These are phyloP conservation scores for Epizoanthus stellaris DNA, from an alignment of 92 coral and sea anemone species.

Conservation along the genomic window DNA sequence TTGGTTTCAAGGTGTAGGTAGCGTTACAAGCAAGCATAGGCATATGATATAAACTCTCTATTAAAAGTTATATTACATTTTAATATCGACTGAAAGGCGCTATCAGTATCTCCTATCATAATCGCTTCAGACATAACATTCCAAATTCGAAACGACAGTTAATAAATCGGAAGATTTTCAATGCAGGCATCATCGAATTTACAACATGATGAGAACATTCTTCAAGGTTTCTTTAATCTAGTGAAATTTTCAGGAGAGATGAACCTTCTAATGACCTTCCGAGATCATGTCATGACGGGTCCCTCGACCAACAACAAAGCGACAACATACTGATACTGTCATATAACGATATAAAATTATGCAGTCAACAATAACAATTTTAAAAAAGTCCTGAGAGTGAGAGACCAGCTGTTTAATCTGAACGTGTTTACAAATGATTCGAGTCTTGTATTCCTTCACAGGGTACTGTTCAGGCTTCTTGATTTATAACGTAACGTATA, in stretches of 20 bases:
- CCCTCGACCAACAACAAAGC: not conserved
- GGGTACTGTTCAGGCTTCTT: not conserved
- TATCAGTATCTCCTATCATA: not conserved
- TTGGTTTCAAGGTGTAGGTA: not conserved
- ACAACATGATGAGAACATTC: not conserved
- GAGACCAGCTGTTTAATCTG: not conserved
- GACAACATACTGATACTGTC: no score
- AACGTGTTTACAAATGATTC: not conserved
- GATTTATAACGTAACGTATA: not conserved
- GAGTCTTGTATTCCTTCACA: not conserved
- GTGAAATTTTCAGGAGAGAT: not conserved
- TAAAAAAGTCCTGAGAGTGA: no score
- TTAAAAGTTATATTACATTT: not conserved
- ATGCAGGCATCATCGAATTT: no score
- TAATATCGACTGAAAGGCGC: constrained; percentile 13
- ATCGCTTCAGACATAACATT: not conserved
- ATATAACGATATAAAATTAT: not conserved
- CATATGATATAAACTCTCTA: not conserved
- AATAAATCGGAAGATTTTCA: not conserved
- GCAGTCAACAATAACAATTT: not conserved
- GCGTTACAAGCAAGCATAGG: not conserved
- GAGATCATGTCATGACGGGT: not conserved
- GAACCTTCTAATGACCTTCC: not conserved
- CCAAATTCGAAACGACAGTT: not conserved
- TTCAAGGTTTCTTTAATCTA: not conserved